These are phyloP conservation scores for Montipora foliosa DNA, from an alignment of 64 coral and sea anemone species.

Conservation along the genomic window DNA sequence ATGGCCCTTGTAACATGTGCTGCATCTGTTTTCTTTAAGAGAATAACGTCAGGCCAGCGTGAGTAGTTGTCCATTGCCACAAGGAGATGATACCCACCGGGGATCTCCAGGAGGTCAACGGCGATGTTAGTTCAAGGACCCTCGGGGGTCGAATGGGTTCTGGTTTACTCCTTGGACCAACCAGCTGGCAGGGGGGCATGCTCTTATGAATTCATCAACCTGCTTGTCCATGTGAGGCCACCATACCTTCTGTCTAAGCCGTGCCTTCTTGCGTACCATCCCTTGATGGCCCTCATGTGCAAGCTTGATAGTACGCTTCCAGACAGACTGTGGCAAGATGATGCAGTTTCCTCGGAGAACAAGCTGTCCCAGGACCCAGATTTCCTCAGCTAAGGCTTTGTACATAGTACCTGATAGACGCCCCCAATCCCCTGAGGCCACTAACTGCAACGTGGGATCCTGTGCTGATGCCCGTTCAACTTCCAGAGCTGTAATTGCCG, in stretches of 20 bases:
- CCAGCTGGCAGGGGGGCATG: constrained; percentile 31
- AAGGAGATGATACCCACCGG: constrained; percentile 9
- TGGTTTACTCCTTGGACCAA: constrained; percentile 36
- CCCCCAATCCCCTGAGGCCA: constrained; percentile 27
- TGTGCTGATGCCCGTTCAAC: constrained; percentile 3
- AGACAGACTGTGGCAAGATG: too few relatives aligned
- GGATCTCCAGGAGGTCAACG: constrained; percentile 5
- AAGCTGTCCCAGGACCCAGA: neutral
- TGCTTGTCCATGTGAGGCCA: constrained; percentile 38
- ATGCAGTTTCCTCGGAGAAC: constrained; percentile 1
- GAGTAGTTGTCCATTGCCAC: constrained; percentile 28
- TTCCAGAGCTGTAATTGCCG: neutral
- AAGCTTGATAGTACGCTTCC: too few relatives aligned
- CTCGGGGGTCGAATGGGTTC: neutral
- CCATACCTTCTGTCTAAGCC: too few relatives aligned
- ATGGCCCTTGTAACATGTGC: constrained; percentile 36
- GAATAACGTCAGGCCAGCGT: constrained; percentile 62
- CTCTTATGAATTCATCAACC: constrained; percentile 1
- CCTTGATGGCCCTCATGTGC: neutral
- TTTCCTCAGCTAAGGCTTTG: too few relatives aligned
- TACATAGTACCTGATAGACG: constrained; percentile 1
- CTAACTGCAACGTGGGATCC: constrained; percentile 16
- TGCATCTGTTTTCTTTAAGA: constrained; percentile 57
- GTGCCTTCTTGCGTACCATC: constrained; percentile 19
- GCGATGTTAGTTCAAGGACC: constrained; percentile 24